These are phyloP conservation scores for Somateria mollissima DNA, from an alignment of 2,797 vertebrate species.

Conservation along the genomic window DNA sequence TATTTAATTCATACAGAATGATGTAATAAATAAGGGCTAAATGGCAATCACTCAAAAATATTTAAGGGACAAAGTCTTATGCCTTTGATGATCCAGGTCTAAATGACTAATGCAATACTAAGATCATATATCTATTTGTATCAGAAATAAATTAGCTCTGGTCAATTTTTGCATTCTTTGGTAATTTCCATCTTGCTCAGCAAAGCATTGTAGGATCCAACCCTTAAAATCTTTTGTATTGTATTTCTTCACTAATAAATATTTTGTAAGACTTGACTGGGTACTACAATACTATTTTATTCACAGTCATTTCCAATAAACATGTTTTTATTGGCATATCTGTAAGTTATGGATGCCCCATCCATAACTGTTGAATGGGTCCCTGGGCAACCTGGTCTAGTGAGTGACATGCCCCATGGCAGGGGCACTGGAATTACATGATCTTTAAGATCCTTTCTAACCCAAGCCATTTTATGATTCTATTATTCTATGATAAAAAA, in stretches of 20 bases:
- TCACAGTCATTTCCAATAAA: background rate
- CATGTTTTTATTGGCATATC: background rate
- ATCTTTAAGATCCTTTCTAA: too few relatives aligned
- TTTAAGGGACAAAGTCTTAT: background rate
- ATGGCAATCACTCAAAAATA: background rate
- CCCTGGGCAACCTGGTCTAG: too few relatives aligned
- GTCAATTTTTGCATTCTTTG: constrained; percentile 16
- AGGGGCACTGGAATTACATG: too few relatives aligned
- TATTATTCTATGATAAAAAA: too few relatives aligned
- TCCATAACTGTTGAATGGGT: too few relatives aligned
- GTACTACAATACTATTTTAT: constrained; percentile 5
- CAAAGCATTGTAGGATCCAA: constrained; percentile 12
- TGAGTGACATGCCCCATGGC: too few relatives aligned
- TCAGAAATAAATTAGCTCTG: background rate
- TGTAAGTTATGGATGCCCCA: background rate
- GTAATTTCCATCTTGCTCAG: background rate
- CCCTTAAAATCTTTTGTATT: constrained; percentile 14
- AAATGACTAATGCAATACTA: constrained; percentile 27
- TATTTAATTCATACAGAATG: background rate
- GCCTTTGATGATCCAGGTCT: background rate
- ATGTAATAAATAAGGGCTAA: constrained; percentile 43
- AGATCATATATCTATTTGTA: background rate
- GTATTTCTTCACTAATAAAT: constrained; percentile 41
- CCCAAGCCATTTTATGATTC: too few relatives aligned
- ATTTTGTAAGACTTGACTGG: constrained; percentile 30